phyloP scores from a whole-genome alignment of 2,888 invertebrate species.

The Ganaspis brasiliensis region DNA sequence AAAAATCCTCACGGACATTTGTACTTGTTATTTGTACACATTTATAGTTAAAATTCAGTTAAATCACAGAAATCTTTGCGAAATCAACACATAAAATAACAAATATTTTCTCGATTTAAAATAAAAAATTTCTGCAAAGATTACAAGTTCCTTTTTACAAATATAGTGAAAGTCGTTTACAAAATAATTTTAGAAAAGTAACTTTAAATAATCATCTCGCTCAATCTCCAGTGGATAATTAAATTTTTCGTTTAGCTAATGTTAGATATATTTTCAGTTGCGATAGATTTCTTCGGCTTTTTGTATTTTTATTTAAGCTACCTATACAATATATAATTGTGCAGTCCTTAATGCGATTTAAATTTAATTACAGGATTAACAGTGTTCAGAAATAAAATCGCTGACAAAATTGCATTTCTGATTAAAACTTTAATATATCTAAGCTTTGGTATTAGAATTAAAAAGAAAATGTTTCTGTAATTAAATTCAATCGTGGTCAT shows the following conservation, averaged over 20 bases:
- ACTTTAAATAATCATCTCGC: background rate
- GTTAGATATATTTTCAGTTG: slow-evolving; percentile 61
- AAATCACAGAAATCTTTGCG: no score
- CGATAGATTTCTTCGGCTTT: slow-evolving; percentile 56
- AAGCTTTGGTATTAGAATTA: slow-evolving; percentile 35
- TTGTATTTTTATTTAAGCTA: slow-evolving; percentile 61
- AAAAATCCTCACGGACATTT: background rate
- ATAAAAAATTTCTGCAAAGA: no score
- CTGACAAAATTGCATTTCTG: slow-evolving; percentile 51
- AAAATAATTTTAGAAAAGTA: background rate
- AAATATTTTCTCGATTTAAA: no score
- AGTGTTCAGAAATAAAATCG: slow-evolving; percentile 46
- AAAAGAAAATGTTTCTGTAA: slow-evolving; percentile 60
- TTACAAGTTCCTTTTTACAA: no score
- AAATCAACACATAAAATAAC: no score
- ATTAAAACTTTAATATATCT: slow-evolving; percentile 54
- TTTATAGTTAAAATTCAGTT: background rate
- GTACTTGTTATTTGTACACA: background rate
- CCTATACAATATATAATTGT: slow-evolving; percentile 74
- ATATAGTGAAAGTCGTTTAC: background rate
- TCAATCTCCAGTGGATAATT: slow-evolving; percentile 26
- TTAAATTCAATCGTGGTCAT: slow-evolving; percentile 68
- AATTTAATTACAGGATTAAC: slow-evolving; percentile 69
- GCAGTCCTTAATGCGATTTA: slow-evolving; percentile 69
- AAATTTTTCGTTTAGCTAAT: slow-evolving; percentile 44